Evolutionary conservation across 2,888 invertebrate species (phyloP).

Genomic region (Pharmacophagus antenor): DNA sequence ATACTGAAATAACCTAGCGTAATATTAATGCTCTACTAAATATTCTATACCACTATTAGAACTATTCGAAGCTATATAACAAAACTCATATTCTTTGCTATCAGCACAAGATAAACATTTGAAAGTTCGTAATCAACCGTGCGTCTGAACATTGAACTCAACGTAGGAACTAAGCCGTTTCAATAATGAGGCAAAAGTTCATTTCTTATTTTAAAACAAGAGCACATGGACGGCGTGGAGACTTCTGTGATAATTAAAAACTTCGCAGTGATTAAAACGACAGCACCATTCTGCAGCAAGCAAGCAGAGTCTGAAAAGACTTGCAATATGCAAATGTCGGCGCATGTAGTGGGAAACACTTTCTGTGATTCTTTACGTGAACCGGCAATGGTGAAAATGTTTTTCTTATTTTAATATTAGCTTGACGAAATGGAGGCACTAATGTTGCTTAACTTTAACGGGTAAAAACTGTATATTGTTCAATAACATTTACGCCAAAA

Average conservation of each 20-base stretch:
- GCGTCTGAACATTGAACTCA: background rate
- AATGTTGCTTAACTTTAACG: too few species aligned
- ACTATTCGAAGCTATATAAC: background rate
- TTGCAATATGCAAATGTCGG: background rate
- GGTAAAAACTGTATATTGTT: too few species aligned
- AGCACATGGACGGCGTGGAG: slow-evolving; percentile 5
- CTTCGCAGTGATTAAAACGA: background rate
- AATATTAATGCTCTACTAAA: background rate
- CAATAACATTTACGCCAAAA: too few species aligned
- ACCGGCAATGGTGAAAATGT: too few species aligned
- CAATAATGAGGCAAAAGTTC: background rate
- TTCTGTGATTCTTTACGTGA: too few species aligned
- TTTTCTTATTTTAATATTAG: too few species aligned
- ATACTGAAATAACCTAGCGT: background rate
- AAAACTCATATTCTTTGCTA: background rate
- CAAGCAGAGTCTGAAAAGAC: slow-evolving; percentile 4
- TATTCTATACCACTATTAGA: background rate
- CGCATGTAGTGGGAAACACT: background rate
- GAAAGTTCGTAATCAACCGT: background rate
- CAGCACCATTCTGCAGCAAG: background rate
- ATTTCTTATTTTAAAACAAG: slow-evolving; percentile 12
- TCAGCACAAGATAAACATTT: background rate
- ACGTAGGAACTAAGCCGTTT: background rate
- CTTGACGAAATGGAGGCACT: too few species aligned
- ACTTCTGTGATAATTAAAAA: slow-evolving; percentile 18